Percentiles rank a stretch among this genome's conserved stretches.
Conservation (phyloP, 2,888 invertebrate species). For the Ochlodes sylvanus region DNA sequence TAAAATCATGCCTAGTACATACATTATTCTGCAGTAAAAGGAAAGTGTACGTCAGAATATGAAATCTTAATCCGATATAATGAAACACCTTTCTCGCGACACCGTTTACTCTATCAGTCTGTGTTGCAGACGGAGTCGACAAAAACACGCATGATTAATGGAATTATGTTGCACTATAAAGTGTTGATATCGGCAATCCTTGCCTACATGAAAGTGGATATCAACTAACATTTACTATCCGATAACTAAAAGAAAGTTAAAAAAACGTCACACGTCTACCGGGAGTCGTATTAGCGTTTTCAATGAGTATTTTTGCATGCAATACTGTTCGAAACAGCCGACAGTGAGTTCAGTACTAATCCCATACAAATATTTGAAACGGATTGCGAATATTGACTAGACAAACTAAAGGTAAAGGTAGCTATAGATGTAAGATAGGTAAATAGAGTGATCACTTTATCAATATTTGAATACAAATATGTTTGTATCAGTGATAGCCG, state of each 20-base stretch:
- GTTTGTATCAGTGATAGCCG: too few relatives aligned
- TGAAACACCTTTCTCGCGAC: conserved; percentile 40
- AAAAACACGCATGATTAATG: conserved; percentile 42
- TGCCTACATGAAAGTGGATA: neutral
- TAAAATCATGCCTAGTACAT: too few relatives aligned
- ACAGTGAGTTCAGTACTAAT: too few relatives aligned
- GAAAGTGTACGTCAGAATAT: conserved; percentile 21
- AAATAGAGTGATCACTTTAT: too few relatives aligned
- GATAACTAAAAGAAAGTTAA: neutral
- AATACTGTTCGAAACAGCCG: too few relatives aligned
- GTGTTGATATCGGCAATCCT: neutral
- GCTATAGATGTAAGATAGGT: too few relatives aligned
- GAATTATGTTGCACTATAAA: conserved; percentile 1
- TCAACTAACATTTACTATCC: neutral
- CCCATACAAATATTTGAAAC: too few relatives aligned
- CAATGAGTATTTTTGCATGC: too few relatives aligned
- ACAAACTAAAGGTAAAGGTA: too few relatives aligned
- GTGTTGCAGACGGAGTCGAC: conserved; percentile 31
- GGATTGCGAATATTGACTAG: too few relatives aligned
- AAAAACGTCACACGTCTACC: neutral
- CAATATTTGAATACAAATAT: too few relatives aligned
- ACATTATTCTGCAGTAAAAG: neutral
- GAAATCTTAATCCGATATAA: conserved; percentile 39
- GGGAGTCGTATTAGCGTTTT: too few relatives aligned
- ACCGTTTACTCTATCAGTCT: conserved; percentile 15